A percentile compares a stretch with the other conserved stretches of the same genome.
Conservation (phyloP, 2,888 invertebrate species). For the Heteromurus nitidus region DNA sequence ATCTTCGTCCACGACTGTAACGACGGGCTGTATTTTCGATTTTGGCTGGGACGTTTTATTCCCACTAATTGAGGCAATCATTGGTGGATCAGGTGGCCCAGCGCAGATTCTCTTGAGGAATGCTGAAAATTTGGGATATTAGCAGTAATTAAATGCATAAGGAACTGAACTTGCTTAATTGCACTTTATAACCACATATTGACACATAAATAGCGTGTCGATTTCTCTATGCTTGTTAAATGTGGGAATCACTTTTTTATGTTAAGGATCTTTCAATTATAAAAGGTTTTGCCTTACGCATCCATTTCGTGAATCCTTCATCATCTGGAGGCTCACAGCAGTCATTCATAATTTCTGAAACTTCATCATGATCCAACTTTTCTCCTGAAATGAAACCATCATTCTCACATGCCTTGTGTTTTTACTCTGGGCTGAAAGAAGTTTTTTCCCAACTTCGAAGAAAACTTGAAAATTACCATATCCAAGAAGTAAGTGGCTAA, state of each 20-base stretch:
- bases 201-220: too few relatives aligned
- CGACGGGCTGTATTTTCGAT: slow-evolving; percentile 40
- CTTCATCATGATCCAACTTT: slow-evolving; percentile 85
- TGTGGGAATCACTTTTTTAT: too few relatives aligned
- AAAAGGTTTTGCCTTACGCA: too few relatives aligned
- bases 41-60: slow-evolving; percentile 35
- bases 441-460: not conserved
- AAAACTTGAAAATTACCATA: slow-evolving; percentile 82
- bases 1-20: slow-evolving; percentile 61
- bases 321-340: slow-evolving; percentile 95
- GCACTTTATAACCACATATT: too few relatives aligned
- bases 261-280: not conserved
- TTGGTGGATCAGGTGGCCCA: slow-evolving; percentile 54
- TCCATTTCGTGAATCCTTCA: slow-evolving; percentile 94
- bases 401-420: not conserved
- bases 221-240: too few relatives aligned
- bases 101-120: slow-evolving; percentile 53
- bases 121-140: too few relatives aligned
- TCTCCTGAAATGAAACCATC: slow-evolving; percentile 81
- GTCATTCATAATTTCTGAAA: slow-evolving; percentile 86
- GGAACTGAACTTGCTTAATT: too few relatives aligned
- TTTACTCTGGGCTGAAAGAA: not conserved
- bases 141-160: too few relatives aligned
- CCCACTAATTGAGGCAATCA: slow-evolving; percentile 2
- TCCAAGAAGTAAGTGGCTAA: slow-evolving; percentile 94